Conservation (phyloP, 2,888 invertebrate genomes). For the Loripinus fragilis region DNA sequence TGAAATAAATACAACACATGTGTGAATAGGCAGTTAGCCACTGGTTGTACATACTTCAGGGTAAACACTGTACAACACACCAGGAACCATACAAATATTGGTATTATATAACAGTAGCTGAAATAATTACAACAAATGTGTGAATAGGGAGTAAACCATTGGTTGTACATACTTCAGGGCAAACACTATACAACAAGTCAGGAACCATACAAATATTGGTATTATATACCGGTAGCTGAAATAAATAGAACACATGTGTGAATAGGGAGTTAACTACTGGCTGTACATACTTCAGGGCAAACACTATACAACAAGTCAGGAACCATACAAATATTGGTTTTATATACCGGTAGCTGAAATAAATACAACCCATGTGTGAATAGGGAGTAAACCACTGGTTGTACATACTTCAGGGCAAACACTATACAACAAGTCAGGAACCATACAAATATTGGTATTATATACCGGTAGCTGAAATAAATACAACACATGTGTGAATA, state of each 20-base stretch:
- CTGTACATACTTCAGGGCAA: too few relatives aligned
- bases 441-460: conserved; percentile 82
- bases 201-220: conserved; percentile 80
- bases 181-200: conserved; percentile 79
- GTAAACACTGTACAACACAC: conserved; percentile 79
- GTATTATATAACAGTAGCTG: conserved; percentile 80
- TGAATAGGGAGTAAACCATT: conserved; percentile 80
- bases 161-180: conserved; percentile 79
- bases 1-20: conserved; percentile 55
- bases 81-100: conserved; percentile 81
- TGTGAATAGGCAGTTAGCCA: too few relatives aligned
- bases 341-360: conserved; percentile 77
- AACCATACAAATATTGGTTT: conserved; percentile 81
- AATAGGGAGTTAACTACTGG: too few relatives aligned
- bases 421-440: conserved; percentile 78
- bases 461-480: conserved; percentile 76
- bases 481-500: conserved; percentile 79
- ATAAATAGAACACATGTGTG: conserved; percentile 15
- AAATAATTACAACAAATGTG: conserved; percentile 76
- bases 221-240: conserved; percentile 80
- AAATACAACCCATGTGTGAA: too few relatives aligned
- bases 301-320: conserved; percentile 79
- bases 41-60: too few relatives aligned
- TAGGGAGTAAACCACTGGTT: too few relatives aligned
- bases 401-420: too few relatives aligned